These are phyloP conservation scores for Brachypalpus laphriformis DNA, from an alignment of 2,888 invertebrate genomes.

Conservation along the genomic window DNA sequence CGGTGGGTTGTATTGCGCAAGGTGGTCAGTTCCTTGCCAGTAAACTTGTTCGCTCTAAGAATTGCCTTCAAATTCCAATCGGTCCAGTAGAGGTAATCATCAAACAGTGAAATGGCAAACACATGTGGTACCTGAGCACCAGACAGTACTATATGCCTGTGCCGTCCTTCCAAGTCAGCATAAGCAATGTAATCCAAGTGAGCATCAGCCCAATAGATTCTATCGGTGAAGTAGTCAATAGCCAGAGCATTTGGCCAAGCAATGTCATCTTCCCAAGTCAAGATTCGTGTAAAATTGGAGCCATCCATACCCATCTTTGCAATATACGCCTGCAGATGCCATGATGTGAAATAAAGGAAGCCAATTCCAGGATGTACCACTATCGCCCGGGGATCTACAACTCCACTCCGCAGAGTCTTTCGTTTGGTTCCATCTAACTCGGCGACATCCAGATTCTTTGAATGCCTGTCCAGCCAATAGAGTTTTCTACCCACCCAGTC, in stretches of 20 bases:
- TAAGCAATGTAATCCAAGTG: conserved; percentile 98
- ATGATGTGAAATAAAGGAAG: conserved; percentile 96
- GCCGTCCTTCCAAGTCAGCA: conserved; percentile 95
- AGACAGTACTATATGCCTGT: conserved; percentile 91
- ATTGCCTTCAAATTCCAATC: conserved; percentile 99
- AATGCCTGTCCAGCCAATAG: conserved; percentile 98
- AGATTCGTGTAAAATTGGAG: conserved; percentile 92
- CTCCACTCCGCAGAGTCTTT: conserved; percentile 93
- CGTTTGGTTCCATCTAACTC: conserved; percentile 96
- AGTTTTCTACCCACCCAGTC: conserved; percentile 98
- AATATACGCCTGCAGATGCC: conserved; percentile 97
- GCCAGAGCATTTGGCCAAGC: conserved; percentile 99
- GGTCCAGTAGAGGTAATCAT: conserved; percentile 97
- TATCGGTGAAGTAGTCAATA: conserved; percentile 97
- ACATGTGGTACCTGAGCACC: conserved; percentile 95
- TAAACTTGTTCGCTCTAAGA: conserved; percentile 95
- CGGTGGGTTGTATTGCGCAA: conserved; percentile 96
- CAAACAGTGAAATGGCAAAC: conserved; percentile 96
- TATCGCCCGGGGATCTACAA: conserved; percentile 96
- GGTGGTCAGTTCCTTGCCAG: conserved; percentile 88
- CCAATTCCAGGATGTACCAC: conserved; percentile 97
- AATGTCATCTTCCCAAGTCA: conserved; percentile 96
- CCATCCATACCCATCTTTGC: conserved; percentile 99
- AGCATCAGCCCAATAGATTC: conserved; percentile 98
- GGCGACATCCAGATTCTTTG: conserved; percentile 96